These are phyloP conservation scores for Andrena bucephala DNA, from an alignment of 2,888 invertebrate species.

Conservation along the genomic window DNA sequence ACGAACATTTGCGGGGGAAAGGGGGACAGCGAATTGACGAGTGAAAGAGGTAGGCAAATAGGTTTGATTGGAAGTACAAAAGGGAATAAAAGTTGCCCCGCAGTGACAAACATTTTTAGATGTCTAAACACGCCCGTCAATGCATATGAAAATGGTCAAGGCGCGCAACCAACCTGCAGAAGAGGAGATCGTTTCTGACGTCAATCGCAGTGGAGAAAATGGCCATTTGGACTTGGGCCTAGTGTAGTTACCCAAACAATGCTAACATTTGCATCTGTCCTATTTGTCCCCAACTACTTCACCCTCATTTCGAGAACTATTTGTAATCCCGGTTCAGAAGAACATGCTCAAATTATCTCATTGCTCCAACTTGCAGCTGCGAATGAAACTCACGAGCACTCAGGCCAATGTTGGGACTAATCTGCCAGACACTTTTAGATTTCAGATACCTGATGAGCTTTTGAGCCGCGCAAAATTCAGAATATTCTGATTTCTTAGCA, in stretches of 20 bases:
- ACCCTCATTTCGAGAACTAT: background rate
- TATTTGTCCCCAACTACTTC: background rate
- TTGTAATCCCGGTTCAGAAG: background rate
- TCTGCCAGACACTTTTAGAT: conserved; percentile 25
- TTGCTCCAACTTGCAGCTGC: conserved; percentile 28
- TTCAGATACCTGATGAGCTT: conserved; percentile 22
- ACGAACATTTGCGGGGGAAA: background rate
- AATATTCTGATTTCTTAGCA: conserved; percentile 28
- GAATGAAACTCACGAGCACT: conserved; percentile 49
- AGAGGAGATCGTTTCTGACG: background rate
- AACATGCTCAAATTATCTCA: conserved; percentile 38
- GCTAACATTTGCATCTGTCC: background rate
- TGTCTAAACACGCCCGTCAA: background rate
- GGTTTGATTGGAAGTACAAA: conserved; percentile 6
- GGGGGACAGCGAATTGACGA: background rate
- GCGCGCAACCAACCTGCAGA: background rate
- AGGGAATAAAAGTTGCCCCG: background rate
- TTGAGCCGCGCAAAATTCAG: conserved; percentile 39
- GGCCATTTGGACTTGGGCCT: background rate
- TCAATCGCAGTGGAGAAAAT: background rate
- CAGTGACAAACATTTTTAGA: background rate
- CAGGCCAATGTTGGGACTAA: conserved; percentile 38
- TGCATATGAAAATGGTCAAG: background rate
- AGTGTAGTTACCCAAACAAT: background rate
- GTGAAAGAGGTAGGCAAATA: background rate